Evolutionary conservation across 2,797 vertebrate genomes (phyloP), one percentile per base, ranked within the genome.

Genomic region (Ispidina picta): DNA sequence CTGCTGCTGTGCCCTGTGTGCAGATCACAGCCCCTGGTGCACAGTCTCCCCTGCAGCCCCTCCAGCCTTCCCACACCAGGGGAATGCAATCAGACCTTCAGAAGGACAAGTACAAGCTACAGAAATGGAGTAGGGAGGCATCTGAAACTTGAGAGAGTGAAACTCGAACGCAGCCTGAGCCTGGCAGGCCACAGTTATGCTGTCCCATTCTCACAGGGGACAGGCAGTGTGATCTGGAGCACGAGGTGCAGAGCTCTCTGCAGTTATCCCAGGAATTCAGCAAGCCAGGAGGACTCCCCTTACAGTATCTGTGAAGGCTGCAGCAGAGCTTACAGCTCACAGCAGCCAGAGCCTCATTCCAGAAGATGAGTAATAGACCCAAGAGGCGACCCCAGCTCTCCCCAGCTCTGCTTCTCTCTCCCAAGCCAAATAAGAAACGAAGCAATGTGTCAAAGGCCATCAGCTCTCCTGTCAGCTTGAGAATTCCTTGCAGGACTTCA

Each of bases 201-300:
- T 31, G 44, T 44, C 83, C 81, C 91, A 33, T 26, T 76, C 83
- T 86, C 23, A 5, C 1, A 29, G 65, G 76, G 70, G 43, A 77
- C 66, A 9, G 91, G 65, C 88, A 90, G 95, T 6, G 2, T 94
- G 94, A 95, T 87, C 86, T 33, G 63, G 25, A 94, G 92, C 94
- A 94, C 52, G 78, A 90, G 88, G 86, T 69, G 70, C 81, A 80
- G 88, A 77, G 92, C 69, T 49, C 64, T 79, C 71, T 11, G 41
- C 65, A 88, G 83, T 49, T 56, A 95, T 94, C 62, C 59, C 75
- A 91, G 17, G 86, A 95, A 96, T 92, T 49, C 78, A 66, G 48
- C 69, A 20, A 75, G 78, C 48, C 86, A 0, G 0, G 3, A 86
- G 90, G 83, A 87, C 83, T 93, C 81, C 87, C 91, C 72, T 93